These are phyloP conservation scores for Botia almorhae DNA, from an alignment of 2,797 vertebrate species.

Conservation along the genomic window DNA sequence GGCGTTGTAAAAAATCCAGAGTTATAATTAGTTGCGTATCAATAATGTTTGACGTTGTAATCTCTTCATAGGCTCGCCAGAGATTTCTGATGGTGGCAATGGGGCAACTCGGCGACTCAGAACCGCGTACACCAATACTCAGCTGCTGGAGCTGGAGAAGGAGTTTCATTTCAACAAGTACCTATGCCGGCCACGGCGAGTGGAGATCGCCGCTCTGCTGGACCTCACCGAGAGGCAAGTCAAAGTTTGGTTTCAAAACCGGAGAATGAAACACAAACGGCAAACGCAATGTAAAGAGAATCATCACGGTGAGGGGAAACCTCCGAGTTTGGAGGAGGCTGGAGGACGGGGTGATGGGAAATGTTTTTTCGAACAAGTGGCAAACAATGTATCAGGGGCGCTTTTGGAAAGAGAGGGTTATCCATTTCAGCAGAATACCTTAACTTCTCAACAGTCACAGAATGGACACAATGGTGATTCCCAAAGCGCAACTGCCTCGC, in stretches of 20 bases:
- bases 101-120: constrained; percentile 87
- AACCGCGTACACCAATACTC: constrained; percentile 96
- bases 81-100: constrained; percentile 79
- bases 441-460: constrained; percentile 85
- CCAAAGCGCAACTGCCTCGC: constrained; percentile 87
- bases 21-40: constrained; percentile 61
- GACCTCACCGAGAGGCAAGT: constrained; percentile 97
- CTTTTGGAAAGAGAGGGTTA: constrained; percentile 89
- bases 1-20: constrained; percentile 50
- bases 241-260: constrained; percentile 98
- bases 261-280: constrained; percentile 97
- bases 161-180: constrained; percentile 99
- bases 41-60: constrained; percentile 59
- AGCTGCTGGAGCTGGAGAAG: constrained; percentile 96
- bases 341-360: constrained; percentile 84
- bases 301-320: constrained; percentile 87
- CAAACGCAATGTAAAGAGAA: constrained; percentile 96
- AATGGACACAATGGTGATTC: constrained; percentile 91
- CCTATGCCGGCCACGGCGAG: constrained; percentile 91
- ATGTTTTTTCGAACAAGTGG: constrained; percentile 83
- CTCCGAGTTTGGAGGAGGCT: constrained; percentile 83
- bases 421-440: constrained; percentile 88
- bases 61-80: constrained; percentile 78
- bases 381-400: constrained; percentile 80
- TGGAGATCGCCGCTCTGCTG: constrained; percentile 92